Evolutionary conservation across 1,140 invertebrate species (phyloP).

Genomic region (Berghia stephanieae): DNA sequence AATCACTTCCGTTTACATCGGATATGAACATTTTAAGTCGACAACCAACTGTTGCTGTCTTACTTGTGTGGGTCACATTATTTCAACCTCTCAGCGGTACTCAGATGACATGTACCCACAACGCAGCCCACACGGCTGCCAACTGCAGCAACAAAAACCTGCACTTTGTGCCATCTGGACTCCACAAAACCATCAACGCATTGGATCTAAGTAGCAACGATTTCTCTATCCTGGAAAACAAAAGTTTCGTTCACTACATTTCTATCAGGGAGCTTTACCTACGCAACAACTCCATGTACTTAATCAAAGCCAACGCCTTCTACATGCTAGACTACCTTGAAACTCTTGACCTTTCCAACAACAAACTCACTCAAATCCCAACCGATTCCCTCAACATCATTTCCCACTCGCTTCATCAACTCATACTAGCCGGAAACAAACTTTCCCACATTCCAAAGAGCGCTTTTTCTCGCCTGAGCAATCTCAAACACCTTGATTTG

Average conservation of each 20-base stretch:
- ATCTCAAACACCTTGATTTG: conserved; percentile 47
- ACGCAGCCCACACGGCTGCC: conserved; percentile 40
- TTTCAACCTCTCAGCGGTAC: too few relatives aligned
- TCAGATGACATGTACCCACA: conserved; percentile 26
- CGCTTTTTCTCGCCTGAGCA: conserved; percentile 45
- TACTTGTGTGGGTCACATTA: too few relatives aligned
- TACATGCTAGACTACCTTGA: conserved; percentile 42
- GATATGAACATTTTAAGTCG: too few relatives aligned
- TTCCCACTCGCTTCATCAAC: conserved; percentile 34
- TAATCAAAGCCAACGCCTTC: conserved; percentile 50
- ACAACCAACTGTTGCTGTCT: too few relatives aligned
- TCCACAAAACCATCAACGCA: conserved; percentile 49
- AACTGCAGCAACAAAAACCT: conserved; percentile 50
- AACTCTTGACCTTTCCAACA: conserved; percentile 55
- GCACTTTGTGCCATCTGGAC: conserved; percentile 45
- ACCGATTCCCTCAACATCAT: conserved; percentile 41
- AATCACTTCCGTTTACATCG: too few relatives aligned
- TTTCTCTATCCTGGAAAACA: conserved; percentile 38
- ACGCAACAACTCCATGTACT: conserved; percentile 50
- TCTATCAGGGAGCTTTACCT: conserved; percentile 49
- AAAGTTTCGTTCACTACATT: conserved; percentile 49
- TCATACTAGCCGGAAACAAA: conserved; percentile 52
- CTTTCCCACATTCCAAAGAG: conserved; percentile 38
- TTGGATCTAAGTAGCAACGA: conserved; percentile 52
- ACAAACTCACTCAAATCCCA: conserved; percentile 47